Conservation (phyloP, 2,888 invertebrate genomes). For the Drosophila nr. fundita region DNA sequence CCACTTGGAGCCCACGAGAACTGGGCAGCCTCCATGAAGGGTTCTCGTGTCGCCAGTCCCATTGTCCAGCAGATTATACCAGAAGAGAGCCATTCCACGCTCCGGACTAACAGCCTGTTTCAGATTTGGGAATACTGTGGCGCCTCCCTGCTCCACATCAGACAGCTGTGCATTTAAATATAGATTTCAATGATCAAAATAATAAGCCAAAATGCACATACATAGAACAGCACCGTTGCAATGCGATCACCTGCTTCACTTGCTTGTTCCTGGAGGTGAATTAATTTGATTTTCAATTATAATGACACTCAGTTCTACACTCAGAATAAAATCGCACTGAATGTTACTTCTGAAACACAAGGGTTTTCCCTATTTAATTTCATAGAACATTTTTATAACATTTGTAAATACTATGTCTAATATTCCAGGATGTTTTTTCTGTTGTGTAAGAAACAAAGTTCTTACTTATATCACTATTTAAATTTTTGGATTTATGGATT, state of each 20-base stretch:
- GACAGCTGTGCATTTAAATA: conserved; percentile 89
- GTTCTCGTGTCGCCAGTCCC: conserved; percentile 59
- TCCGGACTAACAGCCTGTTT: conserved; percentile 93
- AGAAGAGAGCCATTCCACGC: conserved; percentile 87
- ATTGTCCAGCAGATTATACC: conserved; percentile 75
- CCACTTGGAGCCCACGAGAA: conserved; percentile 82
- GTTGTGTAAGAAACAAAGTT: no score
- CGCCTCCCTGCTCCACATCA: conserved; percentile 97
- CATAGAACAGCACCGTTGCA: conserved; percentile 97
- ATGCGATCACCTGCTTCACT: conserved; percentile 92
- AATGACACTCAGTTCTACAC: neutral
- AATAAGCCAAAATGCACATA: conserved; percentile 83
- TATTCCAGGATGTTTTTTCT: neutral
- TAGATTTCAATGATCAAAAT: neutral
- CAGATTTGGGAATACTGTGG: conserved; percentile 96
- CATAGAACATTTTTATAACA: neutral
- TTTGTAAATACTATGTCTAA: neutral
- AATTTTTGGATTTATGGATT: no score
- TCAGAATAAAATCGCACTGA: neutral
- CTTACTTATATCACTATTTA: no score
- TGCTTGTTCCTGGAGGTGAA: neutral
- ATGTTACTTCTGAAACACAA: neutral
- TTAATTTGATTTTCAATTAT: neutral
- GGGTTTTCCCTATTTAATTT: neutral
- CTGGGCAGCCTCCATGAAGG: conserved; percentile 79